Percentiles rank a stretch among this genome's conserved stretches.
Evolutionary conservation across 1,140 invertebrate genomes (phyloP).

Genomic region (Samia ricini): DNA sequence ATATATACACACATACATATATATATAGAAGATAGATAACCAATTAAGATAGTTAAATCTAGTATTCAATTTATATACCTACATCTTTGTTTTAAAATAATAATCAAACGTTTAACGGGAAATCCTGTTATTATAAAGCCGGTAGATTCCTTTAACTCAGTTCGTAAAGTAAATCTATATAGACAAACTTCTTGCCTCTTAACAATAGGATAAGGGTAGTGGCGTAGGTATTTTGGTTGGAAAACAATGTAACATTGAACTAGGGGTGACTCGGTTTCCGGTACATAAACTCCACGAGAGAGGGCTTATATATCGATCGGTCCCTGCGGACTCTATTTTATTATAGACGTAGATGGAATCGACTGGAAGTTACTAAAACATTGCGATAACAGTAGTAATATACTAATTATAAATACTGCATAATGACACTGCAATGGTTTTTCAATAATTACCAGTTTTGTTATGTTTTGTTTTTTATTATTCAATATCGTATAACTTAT

Average conservation of each 20-base stretch:
- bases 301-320: conserved; percentile 23
- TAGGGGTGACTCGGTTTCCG: conserved; percentile 32
- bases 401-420: background rate
- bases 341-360: background rate
- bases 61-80: background rate
- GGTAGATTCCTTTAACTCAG: background rate
- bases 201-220: background rate
- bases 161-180: conserved; percentile 1
- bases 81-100: background rate
- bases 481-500: no score
- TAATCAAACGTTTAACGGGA: background rate
- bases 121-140: background rate
- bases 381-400: background rate
- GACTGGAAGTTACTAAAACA: background rate
- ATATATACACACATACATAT: no score
- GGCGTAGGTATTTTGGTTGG: conserved; percentile 5
- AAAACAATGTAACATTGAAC: conserved; percentile 10
- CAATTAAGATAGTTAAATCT: background rate
- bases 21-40: no score
- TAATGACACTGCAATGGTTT: no score
- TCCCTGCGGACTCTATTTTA: conserved; percentile 13
- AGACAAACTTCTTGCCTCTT: background rate
- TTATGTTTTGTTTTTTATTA: no score
- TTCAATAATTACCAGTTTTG: no score
- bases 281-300: conserved; percentile 31